Percentiles rank a stretch among this genome's conserved stretches.
Evolutionary conservation across 2,797 vertebrate species (phyloP).

Genomic region (Myripristis murdjan): DNA sequence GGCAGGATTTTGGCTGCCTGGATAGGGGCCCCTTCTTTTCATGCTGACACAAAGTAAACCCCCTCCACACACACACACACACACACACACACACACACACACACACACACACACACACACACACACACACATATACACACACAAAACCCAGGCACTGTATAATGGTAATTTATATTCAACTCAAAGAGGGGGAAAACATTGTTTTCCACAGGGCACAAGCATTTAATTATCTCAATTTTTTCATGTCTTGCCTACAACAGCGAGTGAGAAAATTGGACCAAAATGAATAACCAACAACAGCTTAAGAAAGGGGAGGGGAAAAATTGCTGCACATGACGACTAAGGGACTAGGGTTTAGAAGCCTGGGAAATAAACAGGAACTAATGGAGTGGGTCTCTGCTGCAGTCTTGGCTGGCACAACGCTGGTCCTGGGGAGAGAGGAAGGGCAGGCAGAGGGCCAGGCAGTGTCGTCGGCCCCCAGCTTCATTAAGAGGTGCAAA

Average conservation of each 20-base stretch:
- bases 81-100: slow-evolving; percentile 65
- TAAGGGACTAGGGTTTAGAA: slow-evolving; percentile 56
- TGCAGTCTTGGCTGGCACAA: slow-evolving; percentile 75
- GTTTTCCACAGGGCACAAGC: slow-evolving; percentile 86
- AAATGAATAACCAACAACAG: slow-evolving; percentile 80
- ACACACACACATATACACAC: too few species aligned
- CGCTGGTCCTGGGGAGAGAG: slow-evolving; percentile 73
- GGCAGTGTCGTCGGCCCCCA: slow-evolving; percentile 66
- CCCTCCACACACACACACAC: slow-evolving; percentile 72
- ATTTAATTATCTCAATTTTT: slow-evolving; percentile 92
- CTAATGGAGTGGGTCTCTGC: slow-evolving; percentile 79
- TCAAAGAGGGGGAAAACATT: slow-evolving; percentile 84
- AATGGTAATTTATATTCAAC: slow-evolving; percentile 93
- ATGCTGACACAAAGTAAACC: slow-evolving; percentile 90
- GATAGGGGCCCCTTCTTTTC: slow-evolving; percentile 90
- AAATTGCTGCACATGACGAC: slow-evolving; percentile 66
- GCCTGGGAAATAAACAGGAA: slow-evolving; percentile 84
- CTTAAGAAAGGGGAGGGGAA: slow-evolving; percentile 64
- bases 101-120: too few species aligned
- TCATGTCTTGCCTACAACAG: slow-evolving; percentile 84
- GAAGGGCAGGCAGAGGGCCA: slow-evolving; percentile 81
- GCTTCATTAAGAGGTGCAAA: slow-evolving; percentile 85
- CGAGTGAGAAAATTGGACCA: slow-evolving; percentile 81
- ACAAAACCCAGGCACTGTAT: slow-evolving; percentile 81
- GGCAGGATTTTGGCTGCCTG: slow-evolving; percentile 93